Percentiles rank a stretch among this genome's conserved stretches.
These are phyloP conservation scores for Python bivittatus DNA, from an alignment of 2,113 vertebrate genomes.

Conservation along the genomic window DNA sequence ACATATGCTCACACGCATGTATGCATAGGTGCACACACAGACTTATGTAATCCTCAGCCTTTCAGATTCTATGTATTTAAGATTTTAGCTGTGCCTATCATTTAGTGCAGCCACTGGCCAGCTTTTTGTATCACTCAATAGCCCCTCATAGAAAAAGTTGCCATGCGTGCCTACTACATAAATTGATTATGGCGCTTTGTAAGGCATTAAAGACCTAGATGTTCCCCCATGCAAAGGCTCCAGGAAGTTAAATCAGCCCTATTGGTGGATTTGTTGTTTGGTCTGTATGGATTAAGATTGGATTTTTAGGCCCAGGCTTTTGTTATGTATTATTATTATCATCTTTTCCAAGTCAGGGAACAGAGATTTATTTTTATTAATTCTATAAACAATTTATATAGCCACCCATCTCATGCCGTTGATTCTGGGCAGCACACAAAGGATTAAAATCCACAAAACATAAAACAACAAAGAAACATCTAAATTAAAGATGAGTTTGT, in stretches of 20 bases:
- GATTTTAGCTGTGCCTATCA: not conserved
- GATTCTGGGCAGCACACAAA: not conserved
- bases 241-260: not conserved
- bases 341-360: constrained; percentile 9
- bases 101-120: not conserved
- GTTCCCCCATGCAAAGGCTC: not conserved
- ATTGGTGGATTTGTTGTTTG: not conserved
- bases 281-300: not conserved
- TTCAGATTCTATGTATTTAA: not conserved
- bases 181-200: constrained; percentile 38
- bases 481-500: too few relatives aligned
- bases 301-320: not conserved
- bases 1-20: not conserved
- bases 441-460: not conserved
- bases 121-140: not conserved
- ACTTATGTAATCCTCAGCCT: not conserved
- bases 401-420: not conserved
- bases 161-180: not conserved
- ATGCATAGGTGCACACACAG: not conserved
- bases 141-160: not conserved
- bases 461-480: not conserved
- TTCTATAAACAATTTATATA: not conserved
- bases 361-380: not conserved
- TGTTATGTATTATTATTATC: not conserved
- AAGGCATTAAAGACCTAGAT: not conserved